Percentiles rank a stretch among this genome's conserved stretches.
Evolutionary conservation across 2,888 invertebrate species (phyloP).

Genomic region (Morpho deidamia): DNA sequence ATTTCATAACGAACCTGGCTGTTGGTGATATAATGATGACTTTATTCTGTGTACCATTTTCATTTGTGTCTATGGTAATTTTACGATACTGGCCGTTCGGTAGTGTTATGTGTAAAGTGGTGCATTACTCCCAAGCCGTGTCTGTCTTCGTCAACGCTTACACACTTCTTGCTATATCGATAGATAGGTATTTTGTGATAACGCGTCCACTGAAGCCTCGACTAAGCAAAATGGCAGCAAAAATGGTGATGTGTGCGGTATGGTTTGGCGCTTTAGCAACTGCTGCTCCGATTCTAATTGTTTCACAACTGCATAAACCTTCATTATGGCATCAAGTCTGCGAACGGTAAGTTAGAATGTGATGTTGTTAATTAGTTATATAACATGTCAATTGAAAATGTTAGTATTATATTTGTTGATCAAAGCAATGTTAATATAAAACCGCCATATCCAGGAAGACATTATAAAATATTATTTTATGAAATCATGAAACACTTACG

Average conservation of each 20-base stretch:
- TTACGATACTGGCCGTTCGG: conserved; percentile 95
- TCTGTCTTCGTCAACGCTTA: conserved; percentile 92
- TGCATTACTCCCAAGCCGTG: conserved; percentile 88
- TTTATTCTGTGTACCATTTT: conserved; percentile 93
- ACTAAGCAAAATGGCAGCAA: conserved; percentile 84
- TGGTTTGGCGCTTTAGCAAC: conserved; percentile 88
- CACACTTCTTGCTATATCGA: conserved; percentile 92
- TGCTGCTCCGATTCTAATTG: conserved; percentile 88
- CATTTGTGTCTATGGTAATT: conserved; percentile 88
- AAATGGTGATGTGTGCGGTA: conserved; percentile 82
- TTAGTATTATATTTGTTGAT: not conserved
- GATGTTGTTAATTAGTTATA: not conserved
- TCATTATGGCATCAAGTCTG: conserved; percentile 74
- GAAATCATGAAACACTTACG: too few species aligned
- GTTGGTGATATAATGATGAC: conserved; percentile 94
- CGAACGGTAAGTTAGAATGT: conserved; percentile 65
- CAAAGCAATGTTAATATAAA: not conserved
- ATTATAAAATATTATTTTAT: too few species aligned
- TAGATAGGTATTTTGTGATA: conserved; percentile 93
- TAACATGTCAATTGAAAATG: not conserved
- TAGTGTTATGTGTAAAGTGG: conserved; percentile 85
- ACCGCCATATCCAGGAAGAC: not conserved
- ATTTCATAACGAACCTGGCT: conserved; percentile 92
- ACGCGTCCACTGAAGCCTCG: conserved; percentile 91
- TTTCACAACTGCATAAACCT: conserved; percentile 80